These are phyloP conservation scores for Mythimna impura DNA, from an alignment of 2,888 invertebrate species.

Conservation along the genomic window DNA sequence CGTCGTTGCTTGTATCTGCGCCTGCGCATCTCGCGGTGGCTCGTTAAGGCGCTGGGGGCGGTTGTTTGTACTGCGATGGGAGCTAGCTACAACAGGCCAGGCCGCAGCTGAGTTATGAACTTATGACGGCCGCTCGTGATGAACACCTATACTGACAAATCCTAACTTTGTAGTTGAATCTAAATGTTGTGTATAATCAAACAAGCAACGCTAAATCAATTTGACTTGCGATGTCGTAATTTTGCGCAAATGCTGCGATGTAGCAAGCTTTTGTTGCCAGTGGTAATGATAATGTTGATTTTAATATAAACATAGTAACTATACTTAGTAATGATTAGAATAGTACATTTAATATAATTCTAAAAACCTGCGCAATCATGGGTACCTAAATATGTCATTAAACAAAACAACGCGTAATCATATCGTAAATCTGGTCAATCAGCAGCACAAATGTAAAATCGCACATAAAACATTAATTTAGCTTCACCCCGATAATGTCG, in stretches of 20 bases:
- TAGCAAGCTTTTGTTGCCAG: conserved; percentile 14
- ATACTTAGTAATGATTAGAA: conserved; percentile 6
- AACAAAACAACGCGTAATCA: conserved; percentile 43
- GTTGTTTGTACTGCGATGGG: conserved; percentile 81
- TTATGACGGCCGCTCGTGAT: conserved; percentile 75
- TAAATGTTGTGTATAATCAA: conserved; percentile 57
- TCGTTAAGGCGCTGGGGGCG: conserved; percentile 87
- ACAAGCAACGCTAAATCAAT: conserved; percentile 49
- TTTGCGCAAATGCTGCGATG: conserved; percentile 37
- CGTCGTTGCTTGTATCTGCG: conserved; percentile 85
- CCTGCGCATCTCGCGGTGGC: conserved; percentile 87
- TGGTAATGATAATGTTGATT: conserved; percentile 1
- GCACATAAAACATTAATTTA: conserved; percentile 74
- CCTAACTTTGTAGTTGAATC: conserved; percentile 51
- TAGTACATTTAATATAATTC: not conserved
- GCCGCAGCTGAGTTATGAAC: conserved; percentile 72
- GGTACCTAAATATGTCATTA: not conserved
- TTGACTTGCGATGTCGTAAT: conserved; percentile 38
- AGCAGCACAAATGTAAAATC: conserved; percentile 57
- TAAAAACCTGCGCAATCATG: not conserved
- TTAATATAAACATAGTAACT: not conserved
- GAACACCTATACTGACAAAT: conserved; percentile 70
- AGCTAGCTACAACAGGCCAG: conserved; percentile 69
- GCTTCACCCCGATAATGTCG: conserved; percentile 81
- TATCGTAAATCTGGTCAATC: conserved; percentile 49